Evolutionary conservation across 2,113 vertebrate genomes (phyloP), one percentile per base, ranked within the genome.

Genomic region (Ursus arctos): DNA sequence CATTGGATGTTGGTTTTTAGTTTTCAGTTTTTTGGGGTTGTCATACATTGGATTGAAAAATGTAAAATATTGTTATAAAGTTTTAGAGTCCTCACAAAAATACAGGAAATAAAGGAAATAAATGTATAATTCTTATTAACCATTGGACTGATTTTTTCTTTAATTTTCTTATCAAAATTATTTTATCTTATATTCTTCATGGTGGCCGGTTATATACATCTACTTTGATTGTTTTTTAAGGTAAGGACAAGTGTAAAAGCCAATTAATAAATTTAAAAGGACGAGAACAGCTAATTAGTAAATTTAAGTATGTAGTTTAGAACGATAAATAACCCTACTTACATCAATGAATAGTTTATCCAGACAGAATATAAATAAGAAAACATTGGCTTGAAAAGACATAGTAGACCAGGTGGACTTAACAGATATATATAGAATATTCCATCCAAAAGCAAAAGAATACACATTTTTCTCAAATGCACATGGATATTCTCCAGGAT

Each of bases 181-280:
- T 43, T 77, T 67, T 87, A 83, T 40, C 7, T 43, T 85, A 1
- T 63, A 72, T 1, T 47, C 51, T 87, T 94, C 18, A 61, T 9
- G 4, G 67, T 92, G 88, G 4, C 12, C 6, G 80, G 26, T 43
- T 84, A 36, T 40, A 47, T 63, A 59, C 12, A 89, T 31, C 57
- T 69, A 67, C 4, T 74, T 94, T 63, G 31, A 71, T 31, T 77
- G 82, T 95, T 91, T 69, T 84, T 80, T 22, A 96, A 88, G 72
- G 12, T 72, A 85, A 82, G 11, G 13, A 49, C 7, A 72, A 69
- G 33, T 63, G 43, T 69, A 77, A 49, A 47, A 77, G 40, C 26
- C 14, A 49, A 49, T 49, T 77, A 22, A 26, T 31, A 77, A 77
- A 76, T 43, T 67, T 67, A 71, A 71, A 59, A 59, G 22, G 22